phyloP scores from a whole-genome alignment of 2,113 vertebrate genomes.

The Sorex araneus region DNA sequence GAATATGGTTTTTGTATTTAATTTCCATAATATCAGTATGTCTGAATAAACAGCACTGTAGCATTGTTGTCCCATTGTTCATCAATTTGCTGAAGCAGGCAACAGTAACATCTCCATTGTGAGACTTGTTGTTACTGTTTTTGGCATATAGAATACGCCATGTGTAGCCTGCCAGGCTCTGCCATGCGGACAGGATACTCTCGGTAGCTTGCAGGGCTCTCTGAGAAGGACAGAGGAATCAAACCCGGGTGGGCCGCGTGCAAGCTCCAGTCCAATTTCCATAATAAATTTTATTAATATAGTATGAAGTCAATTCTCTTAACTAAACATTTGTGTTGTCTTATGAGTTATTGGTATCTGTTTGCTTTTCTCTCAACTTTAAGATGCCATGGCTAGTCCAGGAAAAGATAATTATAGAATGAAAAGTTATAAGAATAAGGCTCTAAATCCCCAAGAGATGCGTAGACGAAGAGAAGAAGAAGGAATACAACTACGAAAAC shows the following conservation, averaged over 20 bases:
- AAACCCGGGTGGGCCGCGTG: no score
- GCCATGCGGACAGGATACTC: no score
- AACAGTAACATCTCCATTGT: no score
- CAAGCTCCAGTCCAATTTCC: no score
- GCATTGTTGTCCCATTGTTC: no score
- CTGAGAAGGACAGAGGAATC: no score
- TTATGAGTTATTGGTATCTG: constrained; percentile 18
- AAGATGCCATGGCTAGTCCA: constrained; percentile 94
- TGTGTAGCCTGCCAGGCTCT: no score
- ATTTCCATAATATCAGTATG: constrained; percentile 52
- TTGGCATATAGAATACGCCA: no score
- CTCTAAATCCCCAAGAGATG: constrained; percentile 97
- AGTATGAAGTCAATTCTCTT: constrained; percentile 7
- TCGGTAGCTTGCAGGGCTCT: no score
- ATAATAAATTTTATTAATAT: constrained; percentile 19
- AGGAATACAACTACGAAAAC: constrained; percentile 96
- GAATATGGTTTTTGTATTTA: constrained; percentile 13
- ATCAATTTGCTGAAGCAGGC: no score
- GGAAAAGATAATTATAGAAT: constrained; percentile 95
- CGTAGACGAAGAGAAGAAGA: constrained; percentile 96
- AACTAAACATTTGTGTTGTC: constrained; percentile 23
- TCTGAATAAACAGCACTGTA: no score
- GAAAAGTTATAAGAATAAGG: constrained; percentile 98
- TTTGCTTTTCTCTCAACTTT: constrained; percentile 70
- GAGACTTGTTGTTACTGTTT: no score